A percentile compares a stretch with the other conserved stretches of the same genome.
Conservation (phyloP, 2,113 vertebrate genomes). For the Nibea coibor region DNA sequence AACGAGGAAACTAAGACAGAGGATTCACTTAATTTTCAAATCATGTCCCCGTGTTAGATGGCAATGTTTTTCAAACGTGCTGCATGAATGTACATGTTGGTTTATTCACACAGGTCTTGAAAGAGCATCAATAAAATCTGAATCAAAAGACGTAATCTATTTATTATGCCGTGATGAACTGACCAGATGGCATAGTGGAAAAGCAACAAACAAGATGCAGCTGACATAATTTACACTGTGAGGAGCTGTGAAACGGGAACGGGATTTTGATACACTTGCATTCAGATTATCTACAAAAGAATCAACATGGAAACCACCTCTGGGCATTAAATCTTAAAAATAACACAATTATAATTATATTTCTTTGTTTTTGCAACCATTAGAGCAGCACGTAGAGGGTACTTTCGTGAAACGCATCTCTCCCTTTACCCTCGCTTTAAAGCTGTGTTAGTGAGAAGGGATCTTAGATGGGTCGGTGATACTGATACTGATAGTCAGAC, state of each 20-base stretch:
- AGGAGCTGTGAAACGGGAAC: background rate
- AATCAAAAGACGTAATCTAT: conserved; percentile 6
- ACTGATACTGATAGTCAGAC: conserved; percentile 6
- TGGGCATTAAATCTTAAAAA: background rate
- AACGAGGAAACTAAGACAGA: background rate
- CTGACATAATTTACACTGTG: background rate
- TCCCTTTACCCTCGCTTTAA: background rate
- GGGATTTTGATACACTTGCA: background rate
- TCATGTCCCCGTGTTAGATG: background rate
- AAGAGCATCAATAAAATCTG: conserved; percentile 31
- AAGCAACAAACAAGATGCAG: background rate
- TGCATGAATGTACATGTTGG: background rate
- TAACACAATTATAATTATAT: background rate
- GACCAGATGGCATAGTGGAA: background rate
- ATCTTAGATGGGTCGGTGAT: conserved; percentile 5
- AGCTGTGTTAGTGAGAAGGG: background rate
- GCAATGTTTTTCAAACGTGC: conserved; percentile 10
- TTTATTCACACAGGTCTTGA: conserved; percentile 20
- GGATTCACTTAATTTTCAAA: background rate
- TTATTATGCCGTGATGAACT: conserved; percentile 6
- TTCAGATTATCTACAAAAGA: background rate
- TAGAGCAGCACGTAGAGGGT: too few species aligned
- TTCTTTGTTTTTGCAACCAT: background rate
- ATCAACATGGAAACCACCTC: background rate
- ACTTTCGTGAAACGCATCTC: background rate